phyloP scores from a whole-genome alignment of 1,140 invertebrate species.

The Atta cephalotes region DNA sequence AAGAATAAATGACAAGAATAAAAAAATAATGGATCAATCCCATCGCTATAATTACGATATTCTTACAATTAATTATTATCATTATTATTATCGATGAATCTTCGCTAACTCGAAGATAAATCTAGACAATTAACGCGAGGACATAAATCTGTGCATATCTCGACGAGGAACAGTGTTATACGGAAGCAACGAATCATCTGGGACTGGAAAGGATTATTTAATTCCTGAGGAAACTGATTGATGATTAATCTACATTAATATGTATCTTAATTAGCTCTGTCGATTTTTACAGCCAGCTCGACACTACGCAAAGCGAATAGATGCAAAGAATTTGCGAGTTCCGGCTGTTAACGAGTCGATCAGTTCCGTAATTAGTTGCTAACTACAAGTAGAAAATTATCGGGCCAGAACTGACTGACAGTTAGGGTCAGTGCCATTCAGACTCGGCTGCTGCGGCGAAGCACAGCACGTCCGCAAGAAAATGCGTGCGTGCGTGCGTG shows the following conservation, averaged over 20 bases:
- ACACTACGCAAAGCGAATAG: background rate
- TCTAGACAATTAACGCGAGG: background rate
- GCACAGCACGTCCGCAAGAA: conserved; percentile 41
- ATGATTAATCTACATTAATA: background rate
- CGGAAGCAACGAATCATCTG: background rate
- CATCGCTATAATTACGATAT: conserved; percentile 30
- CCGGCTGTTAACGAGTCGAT: background rate
- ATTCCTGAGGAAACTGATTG: background rate
- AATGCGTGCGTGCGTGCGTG: background rate
- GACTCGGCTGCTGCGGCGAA: conserved; percentile 12
- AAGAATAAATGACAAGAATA: background rate
- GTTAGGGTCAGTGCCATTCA: conserved; percentile 62
- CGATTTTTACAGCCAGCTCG: background rate
- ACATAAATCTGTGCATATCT: background rate
- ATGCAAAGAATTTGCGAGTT: background rate
- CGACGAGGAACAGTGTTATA: background rate
- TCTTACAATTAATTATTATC: conserved; percentile 30
- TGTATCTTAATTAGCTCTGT: background rate
- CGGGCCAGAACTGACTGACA: conserved; percentile 30
- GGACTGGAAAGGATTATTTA: background rate
- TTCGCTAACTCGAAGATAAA: conserved; percentile 9
- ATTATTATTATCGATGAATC: conserved; percentile 54
- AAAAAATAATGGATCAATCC: conserved; percentile 9
- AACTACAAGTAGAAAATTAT: conserved; percentile 44
- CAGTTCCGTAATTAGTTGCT: conserved; percentile 25